phyloP scores from a whole-genome alignment of 2,113 vertebrate species.

The Butorides virescens region DNA sequence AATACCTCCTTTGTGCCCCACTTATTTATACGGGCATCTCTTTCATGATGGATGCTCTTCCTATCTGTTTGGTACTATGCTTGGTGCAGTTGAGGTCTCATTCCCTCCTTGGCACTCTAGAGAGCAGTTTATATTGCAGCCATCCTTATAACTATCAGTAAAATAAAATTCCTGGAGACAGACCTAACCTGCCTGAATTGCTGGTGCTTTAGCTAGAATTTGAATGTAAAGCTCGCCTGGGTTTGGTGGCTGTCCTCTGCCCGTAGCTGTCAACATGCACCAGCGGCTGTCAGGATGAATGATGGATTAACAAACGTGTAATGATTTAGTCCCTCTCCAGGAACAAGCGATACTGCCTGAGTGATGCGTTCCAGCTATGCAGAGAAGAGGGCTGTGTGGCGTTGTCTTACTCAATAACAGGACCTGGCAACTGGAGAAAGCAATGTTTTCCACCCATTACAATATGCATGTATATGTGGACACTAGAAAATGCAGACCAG shows the following conservation, averaged over 20 bases:
- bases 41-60: background rate
- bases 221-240: background rate
- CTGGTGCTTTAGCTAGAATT: background rate
- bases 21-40: background rate
- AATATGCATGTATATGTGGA: background rate
- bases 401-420: background rate
- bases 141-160: background rate
- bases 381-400: background rate
- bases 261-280: background rate
- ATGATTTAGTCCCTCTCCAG: slow-evolving; percentile 40
- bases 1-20: background rate
- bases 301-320: slow-evolving; percentile 47
- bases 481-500: background rate
- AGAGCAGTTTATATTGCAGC: background rate
- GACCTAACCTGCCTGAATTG: background rate
- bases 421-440: background rate
- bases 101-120: background rate
- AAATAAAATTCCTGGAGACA: background rate
- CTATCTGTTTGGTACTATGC: background rate
- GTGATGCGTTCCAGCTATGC: background rate
- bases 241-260: slow-evolving; percentile 40
- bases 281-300: slow-evolving; percentile 1
- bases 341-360: background rate
- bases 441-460: background rate
- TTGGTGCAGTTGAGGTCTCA: background rate